A percentile compares a stretch with the other conserved stretches of the same genome.
These are phyloP conservation scores for Centroberyx gerrardi DNA, from an alignment of 2,797 vertebrate genomes.

Conservation along the genomic window DNA sequence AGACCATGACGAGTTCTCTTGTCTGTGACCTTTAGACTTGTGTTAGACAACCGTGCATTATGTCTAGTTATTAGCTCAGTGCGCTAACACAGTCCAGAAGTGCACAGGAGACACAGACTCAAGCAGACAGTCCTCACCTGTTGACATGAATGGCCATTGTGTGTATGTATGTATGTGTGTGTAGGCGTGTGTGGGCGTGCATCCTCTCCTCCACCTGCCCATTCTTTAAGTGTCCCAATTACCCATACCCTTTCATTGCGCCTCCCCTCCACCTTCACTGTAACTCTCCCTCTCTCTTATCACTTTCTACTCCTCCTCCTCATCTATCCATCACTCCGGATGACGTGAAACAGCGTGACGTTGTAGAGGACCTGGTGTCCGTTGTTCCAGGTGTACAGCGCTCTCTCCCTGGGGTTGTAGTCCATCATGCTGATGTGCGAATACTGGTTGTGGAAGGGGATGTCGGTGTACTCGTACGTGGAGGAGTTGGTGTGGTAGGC, in stretches of 20 bases:
- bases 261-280: slow-evolving; percentile 1
- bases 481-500: slow-evolving; percentile 96
- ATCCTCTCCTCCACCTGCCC: slow-evolving; percentile 11
- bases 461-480: slow-evolving; percentile 95
- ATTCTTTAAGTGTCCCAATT: neutral
- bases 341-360: slow-evolving; percentile 95
- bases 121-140: slow-evolving; percentile 37
- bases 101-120: slow-evolving; percentile 50
- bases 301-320: neutral
- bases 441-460: slow-evolving; percentile 98
- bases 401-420: slow-evolving; percentile 95
- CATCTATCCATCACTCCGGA: slow-evolving; percentile 81
- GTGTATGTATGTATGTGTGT: slow-evolving; percentile 26
- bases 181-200: slow-evolving; percentile 1
- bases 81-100: slow-evolving; percentile 41
- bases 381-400: slow-evolving; percentile 97
- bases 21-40: slow-evolving; percentile 56
- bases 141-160: slow-evolving; percentile 30
- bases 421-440: slow-evolving; percentile 99
- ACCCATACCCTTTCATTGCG: neutral
- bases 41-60: slow-evolving; percentile 55
- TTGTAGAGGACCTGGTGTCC: slow-evolving; percentile 98
- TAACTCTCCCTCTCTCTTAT: slow-evolving; percentile 1
- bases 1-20: slow-evolving; percentile 38
- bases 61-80: slow-evolving; percentile 59